phyloP scores from a whole-genome alignment of 2,888 invertebrate species.

The Linnaemya vulpina region DNA sequence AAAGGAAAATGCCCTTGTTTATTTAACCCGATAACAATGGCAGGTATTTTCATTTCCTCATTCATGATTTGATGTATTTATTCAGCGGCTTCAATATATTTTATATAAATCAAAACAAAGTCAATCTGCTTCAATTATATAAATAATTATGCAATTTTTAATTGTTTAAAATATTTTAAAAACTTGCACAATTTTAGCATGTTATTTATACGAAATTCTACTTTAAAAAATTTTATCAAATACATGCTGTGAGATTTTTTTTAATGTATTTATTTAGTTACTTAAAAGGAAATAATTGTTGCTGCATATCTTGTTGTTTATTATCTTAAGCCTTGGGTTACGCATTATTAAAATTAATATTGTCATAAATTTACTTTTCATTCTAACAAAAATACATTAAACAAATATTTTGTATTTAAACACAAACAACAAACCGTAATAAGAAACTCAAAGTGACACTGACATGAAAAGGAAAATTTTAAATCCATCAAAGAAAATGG shows the following conservation, averaged over 20 bases:
- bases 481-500: conserved; percentile 63
- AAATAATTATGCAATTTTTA: too few relatives aligned
- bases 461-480: conserved; percentile 37
- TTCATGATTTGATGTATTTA: too few relatives aligned
- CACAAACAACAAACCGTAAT: conserved; percentile 9
- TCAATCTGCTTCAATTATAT: too few relatives aligned
- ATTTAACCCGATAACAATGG: too few relatives aligned
- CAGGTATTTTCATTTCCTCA: too few relatives aligned
- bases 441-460: conserved; percentile 43
- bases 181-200: neutral
- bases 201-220: too few relatives aligned
- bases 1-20: too few relatives aligned
- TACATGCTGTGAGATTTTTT: conserved; percentile 16
- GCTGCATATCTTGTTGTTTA: neutral
- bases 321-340: conserved; percentile 53
- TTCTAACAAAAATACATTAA: neutral
- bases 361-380: conserved; percentile 60
- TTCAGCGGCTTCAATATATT: too few relatives aligned
- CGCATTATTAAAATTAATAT: conserved; percentile 54
- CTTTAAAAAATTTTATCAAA: too few relatives aligned
- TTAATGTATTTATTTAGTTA: too few relatives aligned
- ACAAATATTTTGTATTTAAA: neutral
- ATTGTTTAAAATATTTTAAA: neutral
- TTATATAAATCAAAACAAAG: too few relatives aligned
- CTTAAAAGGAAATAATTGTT: conserved; percentile 11